phyloP scores from a whole-genome alignment of 2,888 invertebrate genomes.

The Drosophila paracracens region DNA sequence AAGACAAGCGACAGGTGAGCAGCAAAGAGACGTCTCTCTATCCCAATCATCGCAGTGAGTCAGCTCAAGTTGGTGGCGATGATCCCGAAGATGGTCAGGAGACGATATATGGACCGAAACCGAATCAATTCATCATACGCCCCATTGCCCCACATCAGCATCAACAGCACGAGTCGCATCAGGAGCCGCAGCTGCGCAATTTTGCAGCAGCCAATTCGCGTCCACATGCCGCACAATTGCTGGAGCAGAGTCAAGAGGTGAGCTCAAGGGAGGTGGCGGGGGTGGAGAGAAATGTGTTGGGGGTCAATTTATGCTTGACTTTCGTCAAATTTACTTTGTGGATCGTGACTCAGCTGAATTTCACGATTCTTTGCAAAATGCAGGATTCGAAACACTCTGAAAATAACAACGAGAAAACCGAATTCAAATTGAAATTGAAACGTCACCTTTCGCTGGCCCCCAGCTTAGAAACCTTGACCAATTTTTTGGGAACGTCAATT shows the following conservation, averaged over 20 bases:
- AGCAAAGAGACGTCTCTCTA: slow-evolving; percentile 80
- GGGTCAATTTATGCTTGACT: slow-evolving; percentile 42
- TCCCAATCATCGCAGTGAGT: slow-evolving; percentile 82
- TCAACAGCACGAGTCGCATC: slow-evolving; percentile 78
- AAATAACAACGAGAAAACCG: slow-evolving; percentile 35
- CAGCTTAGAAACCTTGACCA: slow-evolving; percentile 76
- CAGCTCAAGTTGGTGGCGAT: slow-evolving; percentile 58
- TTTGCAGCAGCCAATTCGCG: slow-evolving; percentile 79
- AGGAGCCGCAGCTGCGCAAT: slow-evolving; percentile 82
- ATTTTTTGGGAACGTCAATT: slow-evolving; percentile 42
- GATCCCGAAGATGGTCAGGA: slow-evolving; percentile 84
- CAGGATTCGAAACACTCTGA: slow-evolving; percentile 63
- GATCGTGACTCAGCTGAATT: slow-evolving; percentile 81
- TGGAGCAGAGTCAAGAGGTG: slow-evolving; percentile 84
- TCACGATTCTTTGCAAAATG: slow-evolving; percentile 82
- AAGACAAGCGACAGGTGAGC: slow-evolving; percentile 84
- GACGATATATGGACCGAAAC: slow-evolving; percentile 83
- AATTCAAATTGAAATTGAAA: slow-evolving; percentile 40
- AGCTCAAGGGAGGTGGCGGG: slow-evolving; percentile 29
- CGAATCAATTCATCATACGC: slow-evolving; percentile 83
- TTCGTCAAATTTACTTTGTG: slow-evolving; percentile 60
- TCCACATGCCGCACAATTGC: slow-evolving; percentile 81
- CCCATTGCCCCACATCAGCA: slow-evolving; percentile 83
- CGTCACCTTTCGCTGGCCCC: slow-evolving; percentile 69
- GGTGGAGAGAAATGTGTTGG: slow-evolving; percentile 12